These are phyloP conservation scores for Siphonodentalium dalli DNA, from an alignment of 2,888 invertebrate species.

Conservation along the genomic window DNA sequence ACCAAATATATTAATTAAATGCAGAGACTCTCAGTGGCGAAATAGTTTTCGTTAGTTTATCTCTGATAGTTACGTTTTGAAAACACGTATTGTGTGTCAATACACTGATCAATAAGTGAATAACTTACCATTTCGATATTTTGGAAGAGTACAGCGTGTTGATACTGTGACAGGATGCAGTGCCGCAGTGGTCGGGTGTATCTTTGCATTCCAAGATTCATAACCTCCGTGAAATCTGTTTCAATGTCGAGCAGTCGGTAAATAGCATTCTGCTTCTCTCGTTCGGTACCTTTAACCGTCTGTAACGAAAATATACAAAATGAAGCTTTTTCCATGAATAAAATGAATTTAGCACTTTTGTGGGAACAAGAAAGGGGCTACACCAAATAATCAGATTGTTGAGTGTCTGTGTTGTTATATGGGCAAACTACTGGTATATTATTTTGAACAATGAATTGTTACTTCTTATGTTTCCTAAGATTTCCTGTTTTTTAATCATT, in stretches of 20 bases:
- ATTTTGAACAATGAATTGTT: not conserved
- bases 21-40: not conserved
- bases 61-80: not conserved
- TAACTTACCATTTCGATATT: constrained; percentile 58
- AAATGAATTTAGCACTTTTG: not conserved
- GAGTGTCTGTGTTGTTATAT: no score
- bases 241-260: constrained; percentile 53
- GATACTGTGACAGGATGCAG: constrained; percentile 50
- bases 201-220: constrained; percentile 59
- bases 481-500: no score
- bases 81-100: not conserved
- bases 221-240: constrained; percentile 53
- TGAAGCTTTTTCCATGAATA: not conserved
- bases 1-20: not conserved
- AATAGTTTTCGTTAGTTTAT: not conserved
- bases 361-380: no score
- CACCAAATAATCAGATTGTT: no score
- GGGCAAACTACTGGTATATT: not conserved
- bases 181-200: constrained; percentile 59
- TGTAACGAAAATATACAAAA: constrained; percentile 18
- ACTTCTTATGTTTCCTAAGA: no score
- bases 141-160: constrained; percentile 59
- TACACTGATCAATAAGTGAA: not conserved
- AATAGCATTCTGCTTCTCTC: constrained; percentile 47
- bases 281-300: constrained; percentile 37